These are phyloP conservation scores for Hymenopus coronatus DNA, from an alignment of 2,888 invertebrate species.

Conservation along the genomic window DNA sequence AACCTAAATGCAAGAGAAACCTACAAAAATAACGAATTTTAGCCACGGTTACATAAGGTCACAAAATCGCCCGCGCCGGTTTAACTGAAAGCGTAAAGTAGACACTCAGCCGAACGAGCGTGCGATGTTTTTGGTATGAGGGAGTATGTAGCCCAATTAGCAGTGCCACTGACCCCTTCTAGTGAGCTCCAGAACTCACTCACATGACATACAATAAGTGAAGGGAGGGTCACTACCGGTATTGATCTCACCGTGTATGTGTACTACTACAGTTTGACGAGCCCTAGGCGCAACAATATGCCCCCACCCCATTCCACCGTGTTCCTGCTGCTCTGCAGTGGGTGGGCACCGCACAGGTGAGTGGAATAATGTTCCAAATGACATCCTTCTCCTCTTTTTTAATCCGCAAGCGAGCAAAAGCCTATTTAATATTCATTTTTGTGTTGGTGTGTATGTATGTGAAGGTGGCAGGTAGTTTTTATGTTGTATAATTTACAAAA, in stretches of 20 bases:
- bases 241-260: slow-evolving; percentile 1
- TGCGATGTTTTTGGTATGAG: no score
- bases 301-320: neutral
- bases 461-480: neutral
- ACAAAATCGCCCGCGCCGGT: no score
- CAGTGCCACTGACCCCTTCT: neutral
- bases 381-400: neutral
- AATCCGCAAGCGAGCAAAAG: neutral
- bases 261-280: neutral
- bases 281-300: slow-evolving; percentile 4
- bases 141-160: neutral
- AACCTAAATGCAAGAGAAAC: no score
- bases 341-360: neutral
- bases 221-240: slow-evolving; percentile 10
- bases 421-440: neutral
- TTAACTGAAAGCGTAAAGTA: no score
- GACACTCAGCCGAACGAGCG: no score
- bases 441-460: neutral
- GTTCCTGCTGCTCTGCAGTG: neutral
- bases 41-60: no score
- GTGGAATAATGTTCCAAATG: slow-evolving; percentile 16
- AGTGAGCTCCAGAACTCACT: neutral
- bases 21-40: no score
- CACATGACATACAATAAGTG: neutral
- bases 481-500: neutral